Evolutionary conservation across 1,140 invertebrate species (phyloP).

Genomic region (Delia radicum): DNA sequence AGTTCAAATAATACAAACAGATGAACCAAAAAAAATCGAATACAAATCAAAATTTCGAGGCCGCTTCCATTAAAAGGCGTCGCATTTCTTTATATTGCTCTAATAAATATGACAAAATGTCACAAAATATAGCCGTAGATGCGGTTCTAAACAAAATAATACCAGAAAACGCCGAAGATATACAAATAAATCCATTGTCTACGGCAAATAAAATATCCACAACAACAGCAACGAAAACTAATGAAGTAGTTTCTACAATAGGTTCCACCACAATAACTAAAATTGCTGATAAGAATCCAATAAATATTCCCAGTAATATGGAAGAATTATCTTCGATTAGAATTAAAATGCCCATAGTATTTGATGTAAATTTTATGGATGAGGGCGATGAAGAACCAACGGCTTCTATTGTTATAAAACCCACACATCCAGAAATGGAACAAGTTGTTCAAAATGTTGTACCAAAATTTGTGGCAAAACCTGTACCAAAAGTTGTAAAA

Average conservation of each 20-base stretch:
- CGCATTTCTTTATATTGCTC: neutral
- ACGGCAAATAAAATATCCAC: neutral
- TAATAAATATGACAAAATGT: neutral
- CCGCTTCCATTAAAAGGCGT: neutral
- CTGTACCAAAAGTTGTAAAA: neutral
- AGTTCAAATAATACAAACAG: neutral
- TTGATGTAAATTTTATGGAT: conserved; percentile 19
- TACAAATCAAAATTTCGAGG: neutral
- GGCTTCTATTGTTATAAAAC: conserved; percentile 17
- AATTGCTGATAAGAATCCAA: too few relatives aligned
- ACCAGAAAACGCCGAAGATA: neutral
- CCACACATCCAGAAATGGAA: neutral
- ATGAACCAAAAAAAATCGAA: neutral
- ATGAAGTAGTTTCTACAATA: too few relatives aligned
- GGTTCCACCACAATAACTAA: too few relatives aligned
- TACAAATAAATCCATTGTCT: neutral
- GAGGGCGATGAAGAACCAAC: conserved; percentile 12
- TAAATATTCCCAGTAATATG: too few relatives aligned
- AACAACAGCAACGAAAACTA: neutral
- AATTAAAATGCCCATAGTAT: conserved; percentile 18
- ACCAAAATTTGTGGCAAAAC: neutral
- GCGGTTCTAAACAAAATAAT: neutral
- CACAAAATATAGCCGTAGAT: neutral
- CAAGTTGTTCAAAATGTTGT: neutral
- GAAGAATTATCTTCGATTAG: too few relatives aligned